A percentile compares a stretch with the other conserved stretches of the same genome.
phyloP scores from a whole-genome alignment of 2,113 vertebrate genomes.

The Hoplias malabaricus region DNA sequence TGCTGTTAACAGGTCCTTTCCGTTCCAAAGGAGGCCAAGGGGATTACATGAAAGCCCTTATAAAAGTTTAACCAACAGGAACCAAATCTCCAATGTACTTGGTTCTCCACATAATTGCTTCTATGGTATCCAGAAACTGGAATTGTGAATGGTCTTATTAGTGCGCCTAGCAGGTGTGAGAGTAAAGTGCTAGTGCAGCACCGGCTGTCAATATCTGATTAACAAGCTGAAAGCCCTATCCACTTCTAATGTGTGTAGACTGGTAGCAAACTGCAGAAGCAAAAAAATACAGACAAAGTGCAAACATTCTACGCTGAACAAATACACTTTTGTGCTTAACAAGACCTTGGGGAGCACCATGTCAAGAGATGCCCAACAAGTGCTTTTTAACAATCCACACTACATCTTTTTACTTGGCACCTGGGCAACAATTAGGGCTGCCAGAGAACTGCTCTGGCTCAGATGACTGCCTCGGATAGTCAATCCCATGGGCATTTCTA shows the following conservation, averaged over 20 bases:
- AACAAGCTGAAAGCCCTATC: background rate
- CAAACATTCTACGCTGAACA: constrained; percentile 12
- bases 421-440: constrained; percentile 27
- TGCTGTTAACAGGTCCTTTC: background rate
- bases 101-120: constrained; percentile 9
- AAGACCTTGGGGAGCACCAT: constrained; percentile 28
- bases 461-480: constrained; percentile 15
- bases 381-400: background rate
- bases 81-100: background rate
- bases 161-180: background rate
- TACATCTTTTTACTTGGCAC: constrained; percentile 7
- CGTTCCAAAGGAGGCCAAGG: background rate
- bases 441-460: background rate
- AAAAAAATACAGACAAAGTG: background rate
- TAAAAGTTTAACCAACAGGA: background rate
- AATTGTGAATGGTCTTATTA: constrained; percentile 18
- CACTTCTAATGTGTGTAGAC: background rate
- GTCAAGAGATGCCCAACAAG: constrained; percentile 17
- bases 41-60: constrained; percentile 19
- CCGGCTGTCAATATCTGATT: constrained; percentile 1
- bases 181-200: background rate
- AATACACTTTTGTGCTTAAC: constrained; percentile 40
- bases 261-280: background rate
- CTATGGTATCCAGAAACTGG: constrained; percentile 1
- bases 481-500: constrained; percentile 28